Conservation (phyloP, 2,113 vertebrate species). For the Sebastes fasciatus region DNA sequence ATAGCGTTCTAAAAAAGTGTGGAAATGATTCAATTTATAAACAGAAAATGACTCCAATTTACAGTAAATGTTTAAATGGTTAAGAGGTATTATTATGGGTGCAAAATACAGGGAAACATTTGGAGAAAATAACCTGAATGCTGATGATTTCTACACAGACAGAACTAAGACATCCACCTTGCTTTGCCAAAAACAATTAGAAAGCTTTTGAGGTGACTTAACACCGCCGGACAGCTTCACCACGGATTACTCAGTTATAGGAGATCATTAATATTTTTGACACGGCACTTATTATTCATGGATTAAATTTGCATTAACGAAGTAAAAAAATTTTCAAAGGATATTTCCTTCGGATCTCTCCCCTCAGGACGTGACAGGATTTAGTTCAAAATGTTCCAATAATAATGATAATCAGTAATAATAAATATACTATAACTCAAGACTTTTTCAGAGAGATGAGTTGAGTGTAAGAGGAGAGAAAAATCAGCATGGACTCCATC, state of each 20-base stretch:
- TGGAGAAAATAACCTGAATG: neutral
- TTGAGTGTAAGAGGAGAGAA: conserved; percentile 14
- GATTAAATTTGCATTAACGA: conserved; percentile 58
- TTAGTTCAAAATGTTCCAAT: conserved; percentile 16
- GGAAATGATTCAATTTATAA: neutral
- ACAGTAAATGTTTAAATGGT: neutral
- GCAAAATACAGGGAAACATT: neutral
- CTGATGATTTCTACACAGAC: neutral
- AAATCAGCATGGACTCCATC: conserved; percentile 79
- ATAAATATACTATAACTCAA: neutral
- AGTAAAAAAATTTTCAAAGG: conserved; percentile 4
- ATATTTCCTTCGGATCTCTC: conserved; percentile 15
- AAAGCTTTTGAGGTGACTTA: conserved; percentile 44
- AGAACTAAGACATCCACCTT: conserved; percentile 6
- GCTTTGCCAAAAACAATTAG: conserved; percentile 32
- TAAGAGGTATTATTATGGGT: neutral
- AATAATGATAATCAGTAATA: conserved; percentile 5
- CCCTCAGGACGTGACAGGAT: conserved; percentile 1
- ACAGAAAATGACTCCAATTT: neutral
- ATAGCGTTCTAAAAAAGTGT: neutral
- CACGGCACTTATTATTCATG: conserved; percentile 52
- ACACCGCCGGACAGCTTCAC: conserved; percentile 31
- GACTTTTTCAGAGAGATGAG: conserved; percentile 34
- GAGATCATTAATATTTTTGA: conserved; percentile 53
- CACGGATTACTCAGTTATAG: conserved; percentile 50